These are phyloP conservation scores for Conus betulinus DNA, from an alignment of 1,140 invertebrate species.

Conservation along the genomic window DNA sequence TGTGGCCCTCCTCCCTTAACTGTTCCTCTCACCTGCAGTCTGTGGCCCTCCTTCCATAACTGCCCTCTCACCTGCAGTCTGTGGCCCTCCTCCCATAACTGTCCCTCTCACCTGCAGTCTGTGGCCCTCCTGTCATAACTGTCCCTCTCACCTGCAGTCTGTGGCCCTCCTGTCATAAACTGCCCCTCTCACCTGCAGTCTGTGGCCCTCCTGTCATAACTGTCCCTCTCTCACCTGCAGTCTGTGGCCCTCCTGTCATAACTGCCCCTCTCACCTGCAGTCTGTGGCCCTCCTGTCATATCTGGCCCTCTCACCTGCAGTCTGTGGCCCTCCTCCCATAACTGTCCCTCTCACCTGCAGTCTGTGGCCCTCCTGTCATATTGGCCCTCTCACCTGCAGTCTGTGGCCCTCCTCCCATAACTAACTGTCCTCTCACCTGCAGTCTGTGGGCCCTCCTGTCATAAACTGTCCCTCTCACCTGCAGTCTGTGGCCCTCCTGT, in stretches of 20 bases:
- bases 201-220: not conserved
- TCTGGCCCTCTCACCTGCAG: not conserved
- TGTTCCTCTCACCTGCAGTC: not conserved
- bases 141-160: no score
- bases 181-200: not conserved
- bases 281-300: not conserved
- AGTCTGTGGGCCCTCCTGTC: not conserved
- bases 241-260: not conserved
- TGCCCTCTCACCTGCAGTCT: not conserved
- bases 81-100: no score
- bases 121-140: not conserved
- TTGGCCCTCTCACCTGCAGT: not conserved
- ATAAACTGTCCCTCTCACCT: not conserved
- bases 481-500: not conserved
- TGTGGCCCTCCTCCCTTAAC: not conserved
- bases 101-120: not conserved
- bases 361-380: constrained; percentile 32
- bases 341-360: not conserved
- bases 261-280: not conserved
- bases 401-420: not conserved
- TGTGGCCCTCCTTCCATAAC: not conserved
- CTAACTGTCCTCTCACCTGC: not conserved
- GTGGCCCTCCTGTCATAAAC: not conserved
- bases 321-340: not conserved
- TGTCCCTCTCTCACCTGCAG: not conserved